These are phyloP conservation scores for Mesorhabditis sp. DNA, from an alignment of 2,888 invertebrate species.

Conservation along the genomic window DNA sequence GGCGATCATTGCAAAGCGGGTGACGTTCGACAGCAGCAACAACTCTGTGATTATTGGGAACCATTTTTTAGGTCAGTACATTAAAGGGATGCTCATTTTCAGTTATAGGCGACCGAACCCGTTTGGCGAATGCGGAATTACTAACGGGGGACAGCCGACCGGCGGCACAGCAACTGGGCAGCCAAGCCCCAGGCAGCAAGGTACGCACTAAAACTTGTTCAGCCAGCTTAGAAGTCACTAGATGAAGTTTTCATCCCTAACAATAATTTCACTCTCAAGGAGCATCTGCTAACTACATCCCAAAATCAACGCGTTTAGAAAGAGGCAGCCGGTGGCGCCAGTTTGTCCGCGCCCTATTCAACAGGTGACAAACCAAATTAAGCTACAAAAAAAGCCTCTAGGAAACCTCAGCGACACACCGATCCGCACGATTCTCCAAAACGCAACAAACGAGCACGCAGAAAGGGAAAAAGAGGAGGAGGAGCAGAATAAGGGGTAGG, in stretches of 20 bases:
- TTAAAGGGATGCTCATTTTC: not conserved
- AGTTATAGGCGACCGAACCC: not conserved
- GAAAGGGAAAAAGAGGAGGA: not conserved
- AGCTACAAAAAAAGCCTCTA: not conserved
- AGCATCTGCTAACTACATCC: not conserved
- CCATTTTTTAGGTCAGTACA: not conserved
- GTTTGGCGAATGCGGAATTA: not conserved
- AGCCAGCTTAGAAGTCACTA: not conserved
- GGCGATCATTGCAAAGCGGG: conserved; percentile 1
- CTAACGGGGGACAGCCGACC: not conserved
- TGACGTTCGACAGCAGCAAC: not conserved
- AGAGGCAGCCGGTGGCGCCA: conserved; percentile 2
- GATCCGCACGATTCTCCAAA: conserved; percentile 2
- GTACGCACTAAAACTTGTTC: not conserved
- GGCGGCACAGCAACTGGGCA: not conserved
- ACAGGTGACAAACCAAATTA: not conserved
- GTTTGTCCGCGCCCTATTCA: not conserved
- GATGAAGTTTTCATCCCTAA: too few species aligned
- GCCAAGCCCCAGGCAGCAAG: not conserved
- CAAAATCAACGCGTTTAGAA: not conserved
- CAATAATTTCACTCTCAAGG: too few species aligned
- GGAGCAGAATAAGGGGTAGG: not conserved
- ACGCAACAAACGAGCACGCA: conserved; percentile 3
- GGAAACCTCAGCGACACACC: not conserved
- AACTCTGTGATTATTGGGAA: conserved; percentile 4